Percentiles rank a stretch among this genome's conserved stretches.
Conservation (phyloP, 2,113 vertebrate species). For the Otus sunia region DNA sequence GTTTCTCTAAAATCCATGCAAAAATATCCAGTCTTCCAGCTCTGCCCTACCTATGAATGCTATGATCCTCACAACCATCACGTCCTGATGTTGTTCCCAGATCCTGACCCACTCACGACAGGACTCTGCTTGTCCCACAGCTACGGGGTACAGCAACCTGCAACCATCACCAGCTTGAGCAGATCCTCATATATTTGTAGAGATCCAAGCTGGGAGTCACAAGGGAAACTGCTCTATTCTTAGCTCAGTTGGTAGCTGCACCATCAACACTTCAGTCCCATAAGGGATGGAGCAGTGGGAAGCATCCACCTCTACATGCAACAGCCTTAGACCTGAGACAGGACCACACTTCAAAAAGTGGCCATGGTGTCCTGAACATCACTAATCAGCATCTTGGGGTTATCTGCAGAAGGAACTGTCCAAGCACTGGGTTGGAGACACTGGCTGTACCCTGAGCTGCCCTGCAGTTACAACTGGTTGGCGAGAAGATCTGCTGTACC, state of each 20-base stretch:
- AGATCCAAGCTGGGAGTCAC: background rate
- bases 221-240: background rate
- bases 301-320: background rate
- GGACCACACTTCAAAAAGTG: background rate
- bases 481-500: background rate
- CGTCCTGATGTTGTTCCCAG: background rate
- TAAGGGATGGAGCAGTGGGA: background rate
- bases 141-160: accelerated
- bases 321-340: background rate
- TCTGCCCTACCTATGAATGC: background rate
- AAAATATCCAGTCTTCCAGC: background rate
- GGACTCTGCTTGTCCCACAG: background rate
- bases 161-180: background rate
- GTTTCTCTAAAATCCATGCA: background rate
- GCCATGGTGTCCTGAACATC: background rate
- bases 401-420: background rate
- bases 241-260: background rate
- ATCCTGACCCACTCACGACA: background rate
- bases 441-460: background rate
- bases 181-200: background rate
- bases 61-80: background rate
- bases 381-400: background rate
- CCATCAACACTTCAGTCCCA: background rate
- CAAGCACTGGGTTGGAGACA: too few relatives aligned
- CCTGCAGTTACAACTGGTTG: background rate